Evolutionary conservation across 2,797 vertebrate genomes (phyloP).

Genomic region (Amblyopsis hoosieri): DNA sequence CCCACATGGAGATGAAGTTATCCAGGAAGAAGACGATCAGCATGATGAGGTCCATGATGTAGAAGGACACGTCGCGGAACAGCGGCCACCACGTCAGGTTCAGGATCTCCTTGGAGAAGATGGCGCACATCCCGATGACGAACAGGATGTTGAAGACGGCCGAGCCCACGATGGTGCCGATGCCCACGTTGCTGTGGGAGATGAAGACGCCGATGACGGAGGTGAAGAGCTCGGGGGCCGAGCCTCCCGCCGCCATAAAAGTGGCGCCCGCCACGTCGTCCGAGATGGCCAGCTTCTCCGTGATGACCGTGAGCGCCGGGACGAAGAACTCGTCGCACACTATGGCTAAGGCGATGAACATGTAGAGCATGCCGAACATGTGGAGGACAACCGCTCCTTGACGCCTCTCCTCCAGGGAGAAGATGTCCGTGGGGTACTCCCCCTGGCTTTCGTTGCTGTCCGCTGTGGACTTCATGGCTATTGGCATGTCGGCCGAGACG

Average conservation of each 20-base stretch:
- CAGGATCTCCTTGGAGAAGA: conserved; percentile 97
- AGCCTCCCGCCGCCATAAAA: conserved; percentile 98
- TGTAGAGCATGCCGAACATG: conserved; percentile 97
- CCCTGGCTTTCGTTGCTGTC: conserved; percentile 77
- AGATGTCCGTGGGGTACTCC: conserved; percentile 90
- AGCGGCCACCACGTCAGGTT: conserved; percentile 99
- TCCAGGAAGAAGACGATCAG: conserved; percentile 98
- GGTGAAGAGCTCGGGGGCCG: conserved; percentile 97
- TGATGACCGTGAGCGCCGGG: conserved; percentile 96
- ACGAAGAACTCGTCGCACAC: conserved; percentile 99
- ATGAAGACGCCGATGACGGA: conserved; percentile 98
- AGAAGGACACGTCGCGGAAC: conserved; percentile 97
- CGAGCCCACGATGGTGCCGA: conserved; percentile 97
- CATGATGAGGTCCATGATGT: conserved; percentile 95
- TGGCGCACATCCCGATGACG: conserved; percentile 98
- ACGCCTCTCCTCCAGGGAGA: conserved; percentile 83
- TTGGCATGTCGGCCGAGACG: conserved; percentile 68
- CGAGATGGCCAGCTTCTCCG: conserved; percentile 92
- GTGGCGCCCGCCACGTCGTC: conserved; percentile 98
- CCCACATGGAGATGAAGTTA: conserved; percentile 92
- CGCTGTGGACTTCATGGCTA: conserved; percentile 74
- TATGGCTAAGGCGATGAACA: conserved; percentile 98
- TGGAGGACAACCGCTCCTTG: conserved; percentile 91
- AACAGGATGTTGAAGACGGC: conserved; percentile 99
- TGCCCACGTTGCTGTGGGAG: conserved; percentile 97